Conservation (phyloP, 2,113 vertebrate genomes). For the Odocoileus virginianus region DNA sequence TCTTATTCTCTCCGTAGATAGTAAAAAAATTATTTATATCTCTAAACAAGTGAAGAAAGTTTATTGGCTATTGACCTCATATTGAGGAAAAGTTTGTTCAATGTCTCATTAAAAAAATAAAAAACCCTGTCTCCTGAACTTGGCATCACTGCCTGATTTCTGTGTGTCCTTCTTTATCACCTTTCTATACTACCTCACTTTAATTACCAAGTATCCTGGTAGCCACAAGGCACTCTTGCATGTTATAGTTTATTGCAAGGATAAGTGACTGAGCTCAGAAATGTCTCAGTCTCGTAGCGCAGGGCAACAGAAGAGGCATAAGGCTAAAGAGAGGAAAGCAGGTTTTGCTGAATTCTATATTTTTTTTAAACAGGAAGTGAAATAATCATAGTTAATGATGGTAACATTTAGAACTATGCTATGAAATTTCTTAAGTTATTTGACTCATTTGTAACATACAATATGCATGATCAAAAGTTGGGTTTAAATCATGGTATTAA, state of each 20-base stretch:
- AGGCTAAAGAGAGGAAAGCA: neutral
- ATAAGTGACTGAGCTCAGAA: neutral
- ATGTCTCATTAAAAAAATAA: neutral
- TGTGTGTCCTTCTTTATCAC: neutral
- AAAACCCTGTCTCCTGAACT: neutral
- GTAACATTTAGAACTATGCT: neutral
- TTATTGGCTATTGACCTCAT: neutral
- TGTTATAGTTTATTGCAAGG: neutral
- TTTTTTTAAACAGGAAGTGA: neutral
- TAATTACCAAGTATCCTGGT: neutral
- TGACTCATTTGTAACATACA: neutral
- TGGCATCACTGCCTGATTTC: neutral
- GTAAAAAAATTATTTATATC: neutral
- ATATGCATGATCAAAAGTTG: neutral
- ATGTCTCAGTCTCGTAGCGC: neutral
- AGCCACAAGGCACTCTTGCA: neutral
- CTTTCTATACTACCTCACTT: neutral
- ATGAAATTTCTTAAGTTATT: constrained; percentile 42
- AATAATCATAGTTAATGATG: neutral
- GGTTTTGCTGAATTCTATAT: neutral
- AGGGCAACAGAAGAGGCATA: neutral
- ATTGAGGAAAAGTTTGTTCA: neutral
- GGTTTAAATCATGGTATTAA: neutral
- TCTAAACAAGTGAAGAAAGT: neutral
- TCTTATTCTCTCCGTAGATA: neutral